A percentile compares a stretch with the other conserved stretches of the same genome.
These are phyloP conservation scores for Empidonax traillii DNA, from an alignment of 2,113 vertebrate genomes.

Conservation along the genomic window DNA sequence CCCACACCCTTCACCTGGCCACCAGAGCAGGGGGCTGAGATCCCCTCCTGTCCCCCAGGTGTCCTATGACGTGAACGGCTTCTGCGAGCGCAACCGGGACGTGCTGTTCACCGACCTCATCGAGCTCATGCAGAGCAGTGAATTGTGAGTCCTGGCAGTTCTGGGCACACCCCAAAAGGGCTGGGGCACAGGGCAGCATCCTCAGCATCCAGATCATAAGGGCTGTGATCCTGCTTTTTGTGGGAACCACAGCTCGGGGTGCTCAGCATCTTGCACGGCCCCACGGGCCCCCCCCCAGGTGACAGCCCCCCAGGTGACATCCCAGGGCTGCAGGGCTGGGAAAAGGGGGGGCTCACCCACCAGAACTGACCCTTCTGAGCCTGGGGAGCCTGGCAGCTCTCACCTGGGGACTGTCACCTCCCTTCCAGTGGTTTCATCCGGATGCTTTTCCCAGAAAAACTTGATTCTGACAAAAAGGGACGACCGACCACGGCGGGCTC, in stretches of 20 bases:
- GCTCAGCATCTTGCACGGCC: not conserved
- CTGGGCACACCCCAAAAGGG: not conserved
- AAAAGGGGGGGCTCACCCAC: not conserved
- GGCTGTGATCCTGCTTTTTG: not conserved
- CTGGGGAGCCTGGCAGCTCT: not conserved
- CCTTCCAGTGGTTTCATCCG: slow-evolving; percentile 81
- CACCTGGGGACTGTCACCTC: not conserved
- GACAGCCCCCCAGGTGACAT: fast-evolving
- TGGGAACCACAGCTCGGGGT: not conserved
- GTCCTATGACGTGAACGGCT: slow-evolving; percentile 89
- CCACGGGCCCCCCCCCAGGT: fast-evolving
- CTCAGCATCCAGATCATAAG: not conserved
- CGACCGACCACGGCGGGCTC: slow-evolving; percentile 87
- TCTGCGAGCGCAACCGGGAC: slow-evolving; percentile 93
- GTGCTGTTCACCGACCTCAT: slow-evolving; percentile 95
- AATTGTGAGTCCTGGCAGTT: slow-evolving; percentile 78
- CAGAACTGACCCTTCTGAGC: not conserved
- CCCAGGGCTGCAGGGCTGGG: not conserved
- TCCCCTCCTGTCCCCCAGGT: slow-evolving; percentile 74
- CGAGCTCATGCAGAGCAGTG: slow-evolving; percentile 96
- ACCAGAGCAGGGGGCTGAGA: fast-evolving
- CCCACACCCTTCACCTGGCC: not conserved
- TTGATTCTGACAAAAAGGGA: slow-evolving; percentile 91
- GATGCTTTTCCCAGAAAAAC: slow-evolving; percentile 92
- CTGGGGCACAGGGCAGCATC: not conserved